These are phyloP conservation scores for Aricia artaxerxes DNA, from an alignment of 2,888 invertebrate genomes.

Conservation along the genomic window DNA sequence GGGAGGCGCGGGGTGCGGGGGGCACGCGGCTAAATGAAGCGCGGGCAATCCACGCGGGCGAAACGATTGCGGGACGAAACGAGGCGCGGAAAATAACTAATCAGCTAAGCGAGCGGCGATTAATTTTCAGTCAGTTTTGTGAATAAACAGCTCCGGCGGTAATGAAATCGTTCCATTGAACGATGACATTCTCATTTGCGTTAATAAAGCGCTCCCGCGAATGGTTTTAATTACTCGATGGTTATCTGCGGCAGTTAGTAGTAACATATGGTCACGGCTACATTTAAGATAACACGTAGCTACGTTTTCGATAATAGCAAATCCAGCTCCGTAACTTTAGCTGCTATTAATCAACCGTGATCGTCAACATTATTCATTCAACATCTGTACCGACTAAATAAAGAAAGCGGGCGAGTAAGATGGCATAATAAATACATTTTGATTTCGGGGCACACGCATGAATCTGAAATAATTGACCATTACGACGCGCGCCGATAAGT, in stretches of 20 bases:
- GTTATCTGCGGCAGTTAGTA: background rate
- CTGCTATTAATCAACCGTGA: background rate
- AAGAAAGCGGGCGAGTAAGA: background rate
- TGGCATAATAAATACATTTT: background rate
- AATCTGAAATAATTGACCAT: constrained; percentile 14
- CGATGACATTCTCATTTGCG: constrained; percentile 12
- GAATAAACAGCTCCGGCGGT: constrained; percentile 1
- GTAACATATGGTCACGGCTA: background rate
- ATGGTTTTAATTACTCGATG: constrained; percentile 10
- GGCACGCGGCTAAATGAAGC: background rate
- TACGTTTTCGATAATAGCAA: background rate
- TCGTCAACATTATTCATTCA: background rate
- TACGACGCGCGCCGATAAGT: constrained; percentile 5
- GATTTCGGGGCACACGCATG: background rate
- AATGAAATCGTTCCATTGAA: constrained; percentile 1
- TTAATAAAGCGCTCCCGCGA: background rate
- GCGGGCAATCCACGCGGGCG: background rate
- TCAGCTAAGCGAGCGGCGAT: constrained; percentile 17
- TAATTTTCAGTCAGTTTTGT: background rate
- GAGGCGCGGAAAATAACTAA: constrained; percentile 21
- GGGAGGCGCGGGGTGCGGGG: background rate
- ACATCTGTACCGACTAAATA: background rate
- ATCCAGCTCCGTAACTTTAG: too few species aligned
- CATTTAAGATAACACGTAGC: background rate
- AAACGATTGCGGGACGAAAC: background rate